Evolutionary conservation across 2,888 invertebrate genomes (phyloP).

Genomic region (Scelioninae gen. 1): DNA sequence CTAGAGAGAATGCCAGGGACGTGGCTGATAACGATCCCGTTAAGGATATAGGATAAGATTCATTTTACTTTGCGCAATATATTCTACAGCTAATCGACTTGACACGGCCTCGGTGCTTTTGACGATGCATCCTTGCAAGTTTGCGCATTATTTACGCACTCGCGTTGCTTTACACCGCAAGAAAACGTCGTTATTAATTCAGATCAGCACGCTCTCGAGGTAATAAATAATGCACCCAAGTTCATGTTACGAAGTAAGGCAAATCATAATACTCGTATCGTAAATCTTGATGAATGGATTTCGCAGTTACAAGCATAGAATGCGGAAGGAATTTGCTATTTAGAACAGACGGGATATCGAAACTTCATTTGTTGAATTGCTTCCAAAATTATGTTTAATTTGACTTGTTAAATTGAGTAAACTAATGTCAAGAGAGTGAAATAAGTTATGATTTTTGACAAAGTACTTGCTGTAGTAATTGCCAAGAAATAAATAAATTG

Average conservation of each 20-base stretch:
- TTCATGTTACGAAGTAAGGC: constrained; percentile 52
- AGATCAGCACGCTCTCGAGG: constrained; percentile 51
- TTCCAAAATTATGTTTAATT: neutral
- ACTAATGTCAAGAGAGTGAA: too few species aligned
- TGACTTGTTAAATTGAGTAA: neutral
- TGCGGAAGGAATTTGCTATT: constrained; percentile 21
- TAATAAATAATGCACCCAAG: constrained; percentile 60
- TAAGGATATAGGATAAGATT: constrained; percentile 67
- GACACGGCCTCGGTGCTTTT: constrained; percentile 50
- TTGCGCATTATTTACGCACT: constrained; percentile 66
- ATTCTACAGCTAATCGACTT: constrained; percentile 67
- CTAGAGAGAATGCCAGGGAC: constrained; percentile 64
- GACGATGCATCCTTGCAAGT: constrained; percentile 58
- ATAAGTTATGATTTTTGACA: too few species aligned
- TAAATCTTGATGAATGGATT: constrained; percentile 52
- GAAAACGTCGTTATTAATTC: constrained; percentile 65
- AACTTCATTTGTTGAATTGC: neutral
- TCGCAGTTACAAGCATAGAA: constrained; percentile 8
- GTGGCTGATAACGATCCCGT: constrained; percentile 68
- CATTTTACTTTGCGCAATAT: constrained; percentile 65
- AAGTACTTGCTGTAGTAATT: too few species aligned
- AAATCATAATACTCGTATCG: constrained; percentile 50
- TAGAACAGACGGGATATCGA: neutral
- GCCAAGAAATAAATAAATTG: too few species aligned
- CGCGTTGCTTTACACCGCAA: constrained; percentile 53